These are phyloP conservation scores for Acanthurus leucopareius DNA, from an alignment of 2,797 vertebrate genomes.

Conservation along the genomic window DNA sequence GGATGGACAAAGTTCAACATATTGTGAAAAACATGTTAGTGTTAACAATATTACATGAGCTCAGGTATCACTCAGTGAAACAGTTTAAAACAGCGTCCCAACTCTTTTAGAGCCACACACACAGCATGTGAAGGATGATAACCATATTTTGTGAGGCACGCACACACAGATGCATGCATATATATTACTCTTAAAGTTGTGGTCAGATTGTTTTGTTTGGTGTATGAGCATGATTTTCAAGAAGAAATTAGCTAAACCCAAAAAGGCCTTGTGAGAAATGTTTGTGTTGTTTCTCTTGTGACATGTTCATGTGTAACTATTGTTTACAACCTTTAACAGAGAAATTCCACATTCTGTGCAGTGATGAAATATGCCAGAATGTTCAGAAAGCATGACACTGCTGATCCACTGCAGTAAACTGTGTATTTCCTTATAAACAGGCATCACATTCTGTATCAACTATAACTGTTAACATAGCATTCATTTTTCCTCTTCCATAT, in stretches of 20 bases:
- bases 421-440: not conserved
- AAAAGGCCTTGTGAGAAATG: not conserved
- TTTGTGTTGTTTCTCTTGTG: not conserved
- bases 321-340: not conserved
- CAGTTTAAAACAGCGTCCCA: too few relatives aligned
- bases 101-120: too few relatives aligned
- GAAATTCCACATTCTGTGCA: not conserved
- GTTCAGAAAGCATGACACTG: not conserved
- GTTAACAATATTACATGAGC: too few relatives aligned
- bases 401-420: not conserved
- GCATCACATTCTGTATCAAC: not conserved
- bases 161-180: not conserved
- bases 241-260: not conserved
- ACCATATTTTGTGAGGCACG: not conserved
- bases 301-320: not conserved
- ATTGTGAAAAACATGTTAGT: too few relatives aligned
- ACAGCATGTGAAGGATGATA: not conserved
- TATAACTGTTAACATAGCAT: not conserved
- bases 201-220: not conserved
- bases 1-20: too few relatives aligned
- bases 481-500: not conserved
- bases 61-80: too few relatives aligned
- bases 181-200: not conserved
- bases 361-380: not conserved
- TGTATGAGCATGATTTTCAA: conserved; percentile 6